Evolutionary conservation across 2,113 vertebrate species (phyloP).

Genomic region (Oxyura jamaicensis): DNA sequence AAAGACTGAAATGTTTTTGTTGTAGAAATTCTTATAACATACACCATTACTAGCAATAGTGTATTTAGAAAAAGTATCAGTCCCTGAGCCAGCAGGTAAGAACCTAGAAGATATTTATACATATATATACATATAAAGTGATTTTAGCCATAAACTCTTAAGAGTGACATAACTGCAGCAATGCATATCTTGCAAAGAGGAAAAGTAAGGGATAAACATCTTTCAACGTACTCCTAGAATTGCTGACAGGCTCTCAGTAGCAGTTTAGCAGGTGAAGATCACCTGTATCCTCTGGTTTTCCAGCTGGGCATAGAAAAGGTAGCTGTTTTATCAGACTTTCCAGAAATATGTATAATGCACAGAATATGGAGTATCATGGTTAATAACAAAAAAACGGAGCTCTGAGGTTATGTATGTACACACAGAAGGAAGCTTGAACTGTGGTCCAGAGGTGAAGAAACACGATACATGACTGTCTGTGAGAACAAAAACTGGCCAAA

Average conservation of each 20-base stretch:
- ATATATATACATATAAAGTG: not conserved
- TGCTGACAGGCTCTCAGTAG: not conserved
- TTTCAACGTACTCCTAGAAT: not conserved
- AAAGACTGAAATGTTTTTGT: not conserved
- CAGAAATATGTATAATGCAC: not conserved
- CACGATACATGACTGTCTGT: not conserved
- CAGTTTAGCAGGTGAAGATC: not conserved
- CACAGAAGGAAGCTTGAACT: not conserved
- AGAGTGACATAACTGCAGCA: not conserved
- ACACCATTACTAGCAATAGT: not conserved
- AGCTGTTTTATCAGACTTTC: not conserved
- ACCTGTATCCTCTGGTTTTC: not conserved
- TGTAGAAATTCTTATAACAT: not conserved
- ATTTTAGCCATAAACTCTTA: not conserved
- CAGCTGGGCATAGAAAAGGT: not conserved
- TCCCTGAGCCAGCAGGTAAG: slow-evolving; percentile 54
- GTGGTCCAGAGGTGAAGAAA: not conserved
- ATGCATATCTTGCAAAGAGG: not conserved
- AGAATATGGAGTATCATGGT: not conserved
- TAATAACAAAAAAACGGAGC: not conserved
- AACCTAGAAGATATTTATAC: not conserved
- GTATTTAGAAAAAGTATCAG: not conserved
- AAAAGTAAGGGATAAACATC: not conserved
- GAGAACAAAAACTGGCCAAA: not conserved
- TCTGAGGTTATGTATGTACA: not conserved